phyloP scores from a whole-genome alignment of 2,797 vertebrate species.

The Hapalemur alaotrensis region DNA sequence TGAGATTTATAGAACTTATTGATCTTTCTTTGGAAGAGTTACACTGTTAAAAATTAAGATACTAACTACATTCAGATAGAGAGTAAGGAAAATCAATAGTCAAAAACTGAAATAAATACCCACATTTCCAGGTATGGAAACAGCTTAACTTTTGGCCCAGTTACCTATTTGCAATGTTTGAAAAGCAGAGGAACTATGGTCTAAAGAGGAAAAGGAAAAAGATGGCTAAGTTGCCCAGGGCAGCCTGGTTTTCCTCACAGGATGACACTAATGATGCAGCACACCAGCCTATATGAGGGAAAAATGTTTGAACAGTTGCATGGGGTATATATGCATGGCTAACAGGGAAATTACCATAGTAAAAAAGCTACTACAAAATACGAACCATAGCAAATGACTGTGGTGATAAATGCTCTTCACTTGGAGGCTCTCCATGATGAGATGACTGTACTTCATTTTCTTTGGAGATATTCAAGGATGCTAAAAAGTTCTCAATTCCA shows the following conservation, averaged over 20 bases:
- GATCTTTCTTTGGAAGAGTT: neutral
- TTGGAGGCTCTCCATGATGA: conserved; percentile 75
- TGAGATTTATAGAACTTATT: conserved; percentile 2
- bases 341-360: neutral
- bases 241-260: neutral
- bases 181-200: neutral
- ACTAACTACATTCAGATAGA: conserved; percentile 10
- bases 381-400: conserved; percentile 97
- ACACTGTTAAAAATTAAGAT: conserved; percentile 20
- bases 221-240: neutral
- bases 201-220: neutral
- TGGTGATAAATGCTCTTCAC: conserved; percentile 93
- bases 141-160: conserved; percentile 17
- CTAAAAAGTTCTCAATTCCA: conserved; percentile 93
- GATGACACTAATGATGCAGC: neutral
- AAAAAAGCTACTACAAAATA: conserved; percentile 56
- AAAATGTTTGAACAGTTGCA: neutral
- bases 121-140: neutral
- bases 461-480: conserved; percentile 91
- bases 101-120: neutral
- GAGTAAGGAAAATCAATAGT: neutral
- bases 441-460: conserved; percentile 84
- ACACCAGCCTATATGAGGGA: neutral
- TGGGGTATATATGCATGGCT: neutral
- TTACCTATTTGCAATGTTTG: neutral